These are phyloP conservation scores for Stictonetta naevosa DNA, from an alignment of 2,113 vertebrate species.

Conservation along the genomic window DNA sequence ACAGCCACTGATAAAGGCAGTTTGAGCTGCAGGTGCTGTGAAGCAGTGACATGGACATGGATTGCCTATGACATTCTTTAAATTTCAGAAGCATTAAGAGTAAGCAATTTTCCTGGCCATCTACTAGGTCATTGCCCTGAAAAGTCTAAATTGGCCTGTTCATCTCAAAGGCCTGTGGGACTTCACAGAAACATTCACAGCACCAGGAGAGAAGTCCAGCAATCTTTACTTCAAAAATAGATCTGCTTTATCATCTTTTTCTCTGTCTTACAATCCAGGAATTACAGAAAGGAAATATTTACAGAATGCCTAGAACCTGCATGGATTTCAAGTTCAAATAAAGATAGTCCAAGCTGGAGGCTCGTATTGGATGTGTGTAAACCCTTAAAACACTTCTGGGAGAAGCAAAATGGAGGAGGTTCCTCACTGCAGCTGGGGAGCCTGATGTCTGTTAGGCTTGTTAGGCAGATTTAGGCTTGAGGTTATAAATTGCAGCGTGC, in stretches of 20 bases:
- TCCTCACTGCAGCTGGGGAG: background rate
- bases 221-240: background rate
- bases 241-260: background rate
- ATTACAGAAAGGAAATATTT: background rate
- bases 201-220: background rate
- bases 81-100: background rate
- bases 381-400: background rate
- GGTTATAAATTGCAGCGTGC: conserved; percentile 19
- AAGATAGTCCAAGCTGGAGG: background rate
- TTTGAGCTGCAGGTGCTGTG: background rate
- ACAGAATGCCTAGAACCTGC: background rate
- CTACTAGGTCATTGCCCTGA: background rate
- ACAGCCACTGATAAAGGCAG: background rate
- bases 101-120: background rate
- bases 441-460: background rate
- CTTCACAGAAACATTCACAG: background rate
- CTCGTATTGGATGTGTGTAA: background rate
- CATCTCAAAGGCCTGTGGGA: background rate
- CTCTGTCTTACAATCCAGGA: background rate
- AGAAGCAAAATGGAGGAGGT: background rate
- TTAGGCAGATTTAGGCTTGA: conserved; percentile 52
- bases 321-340: background rate
- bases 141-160: background rate
- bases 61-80: background rate
- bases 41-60: background rate